Conservation (phyloP, 2,888 invertebrate genomes). For the Pimpla rufipes region DNA sequence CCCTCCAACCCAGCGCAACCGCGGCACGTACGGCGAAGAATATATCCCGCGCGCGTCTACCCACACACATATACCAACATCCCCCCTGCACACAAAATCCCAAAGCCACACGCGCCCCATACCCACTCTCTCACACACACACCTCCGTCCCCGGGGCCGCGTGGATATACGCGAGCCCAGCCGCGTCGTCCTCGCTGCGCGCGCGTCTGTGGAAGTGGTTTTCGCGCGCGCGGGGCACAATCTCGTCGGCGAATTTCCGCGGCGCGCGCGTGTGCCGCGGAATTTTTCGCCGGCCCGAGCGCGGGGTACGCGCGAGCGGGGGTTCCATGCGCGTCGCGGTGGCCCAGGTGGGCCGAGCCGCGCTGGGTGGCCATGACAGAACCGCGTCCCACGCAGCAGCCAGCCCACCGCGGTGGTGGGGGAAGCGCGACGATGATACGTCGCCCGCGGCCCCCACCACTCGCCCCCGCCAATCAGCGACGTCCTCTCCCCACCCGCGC, state of each 20-base stretch:
- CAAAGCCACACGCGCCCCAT: conserved; percentile 50
- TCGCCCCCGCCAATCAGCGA: conserved; percentile 61
- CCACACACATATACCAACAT: neutral
- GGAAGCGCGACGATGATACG: conserved; percentile 64
- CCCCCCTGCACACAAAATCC: neutral
- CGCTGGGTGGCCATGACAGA: conserved; percentile 72
- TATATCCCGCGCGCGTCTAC: neutral
- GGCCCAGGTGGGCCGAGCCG: conserved; percentile 70
- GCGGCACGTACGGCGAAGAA: conserved; percentile 27
- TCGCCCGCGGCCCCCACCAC: conserved; percentile 40
- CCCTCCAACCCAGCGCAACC: conserved; percentile 28
- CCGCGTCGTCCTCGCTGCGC: conserved; percentile 23
- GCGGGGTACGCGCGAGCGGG: too few species aligned
- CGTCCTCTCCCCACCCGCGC: conserved; percentile 49
- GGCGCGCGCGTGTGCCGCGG: conserved; percentile 52
- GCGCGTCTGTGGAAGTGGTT: conserved; percentile 58
- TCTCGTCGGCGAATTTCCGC: conserved; percentile 50
- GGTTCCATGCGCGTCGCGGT: conserved; percentile 56
- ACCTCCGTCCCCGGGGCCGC: neutral
- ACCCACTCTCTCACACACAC: conserved; percentile 33
- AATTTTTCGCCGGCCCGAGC: conserved; percentile 45
- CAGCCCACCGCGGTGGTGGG: conserved; percentile 44
- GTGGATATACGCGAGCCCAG: neutral
- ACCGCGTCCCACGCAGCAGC: conserved; percentile 40
- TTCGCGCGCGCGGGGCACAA: conserved; percentile 54